Evolutionary conservation across 1,140 invertebrate species (phyloP).

Genomic region (Dinothrombium tinctorium): DNA sequence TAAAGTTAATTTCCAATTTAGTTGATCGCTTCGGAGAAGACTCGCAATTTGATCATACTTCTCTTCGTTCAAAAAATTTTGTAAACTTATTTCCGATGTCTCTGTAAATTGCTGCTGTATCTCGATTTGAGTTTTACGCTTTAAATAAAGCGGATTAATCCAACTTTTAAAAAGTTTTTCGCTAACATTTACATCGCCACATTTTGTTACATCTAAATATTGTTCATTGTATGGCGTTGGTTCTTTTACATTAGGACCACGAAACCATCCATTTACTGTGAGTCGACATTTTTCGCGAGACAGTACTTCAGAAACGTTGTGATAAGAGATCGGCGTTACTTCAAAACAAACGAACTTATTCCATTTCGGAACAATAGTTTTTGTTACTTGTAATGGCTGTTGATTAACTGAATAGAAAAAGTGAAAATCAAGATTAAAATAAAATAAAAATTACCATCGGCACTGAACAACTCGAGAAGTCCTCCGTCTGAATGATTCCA

Average conservation of each 20-base stretch:
- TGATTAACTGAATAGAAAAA: no score
- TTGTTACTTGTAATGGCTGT: conserved; percentile 25
- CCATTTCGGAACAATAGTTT: conserved; percentile 25
- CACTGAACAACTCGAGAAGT: conserved; percentile 27
- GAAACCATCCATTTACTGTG: conserved; percentile 35
- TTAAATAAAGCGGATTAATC: conserved; percentile 27
- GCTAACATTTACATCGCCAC: conserved; percentile 4
- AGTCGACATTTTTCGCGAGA: conserved; percentile 19
- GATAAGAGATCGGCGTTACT: conserved; percentile 29
- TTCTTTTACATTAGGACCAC: conserved; percentile 20
- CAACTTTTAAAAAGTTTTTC: conserved; percentile 20
- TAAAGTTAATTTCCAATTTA: conserved; percentile 18
- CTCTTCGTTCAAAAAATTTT: conserved; percentile 24
- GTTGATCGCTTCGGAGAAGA: conserved; percentile 12
- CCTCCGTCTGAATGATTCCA: conserved; percentile 30
- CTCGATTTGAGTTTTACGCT: conserved; percentile 21
- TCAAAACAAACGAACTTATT: conserved; percentile 34
- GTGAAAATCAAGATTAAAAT: no score
- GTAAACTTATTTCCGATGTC: conserved; percentile 28
- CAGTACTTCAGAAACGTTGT: conserved; percentile 27
- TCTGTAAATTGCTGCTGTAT: conserved; percentile 26
- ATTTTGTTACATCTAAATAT: neutral
- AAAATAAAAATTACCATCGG: neutral
- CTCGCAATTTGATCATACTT: conserved; percentile 21
- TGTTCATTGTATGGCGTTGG: conserved; percentile 11